A percentile compares a stretch with the other conserved stretches of the same genome.
phyloP scores from a whole-genome alignment of 2,888 invertebrate species.

The Ametastegia equiseti region DNA sequence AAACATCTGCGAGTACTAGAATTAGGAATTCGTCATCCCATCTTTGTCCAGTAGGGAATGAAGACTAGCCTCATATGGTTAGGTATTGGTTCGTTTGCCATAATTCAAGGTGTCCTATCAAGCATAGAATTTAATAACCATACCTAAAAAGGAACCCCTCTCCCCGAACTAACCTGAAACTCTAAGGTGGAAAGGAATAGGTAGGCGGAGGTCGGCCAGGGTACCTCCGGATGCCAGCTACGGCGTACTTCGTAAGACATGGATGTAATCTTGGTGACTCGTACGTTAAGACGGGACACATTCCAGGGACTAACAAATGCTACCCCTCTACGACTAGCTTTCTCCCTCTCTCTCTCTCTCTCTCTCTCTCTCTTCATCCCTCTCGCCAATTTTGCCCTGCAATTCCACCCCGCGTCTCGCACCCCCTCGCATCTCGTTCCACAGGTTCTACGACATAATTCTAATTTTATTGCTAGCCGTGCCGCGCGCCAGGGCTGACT shows the following conservation, averaged over 20 bases:
- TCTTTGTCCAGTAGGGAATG: not conserved
- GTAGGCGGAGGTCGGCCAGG: constrained; percentile 52
- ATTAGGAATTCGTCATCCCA: not conserved
- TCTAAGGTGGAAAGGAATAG: constrained; percentile 7
- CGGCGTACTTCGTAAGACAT: constrained; percentile 61
- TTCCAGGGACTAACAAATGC: constrained; percentile 73
- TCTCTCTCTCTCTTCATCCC: constrained; percentile 34
- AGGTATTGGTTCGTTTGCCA: constrained; percentile 40
- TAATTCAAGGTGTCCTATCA: constrained; percentile 29
- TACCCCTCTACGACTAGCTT: constrained; percentile 53
- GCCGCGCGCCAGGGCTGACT: constrained; percentile 59
- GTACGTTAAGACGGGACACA: constrained; percentile 72
- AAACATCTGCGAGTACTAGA: not conserved
- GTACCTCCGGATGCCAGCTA: constrained; percentile 40
- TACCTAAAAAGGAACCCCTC: constrained; percentile 43
- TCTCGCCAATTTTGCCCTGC: constrained; percentile 31
- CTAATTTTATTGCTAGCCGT: constrained; percentile 73
- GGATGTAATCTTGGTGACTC: constrained; percentile 74
- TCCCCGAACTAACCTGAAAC: not conserved
- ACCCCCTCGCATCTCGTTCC: constrained; percentile 44
- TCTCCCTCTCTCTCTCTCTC: constrained; percentile 42
- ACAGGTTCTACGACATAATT: constrained; percentile 68
- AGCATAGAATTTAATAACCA: constrained; percentile 70
- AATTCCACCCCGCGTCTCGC: constrained; percentile 10
- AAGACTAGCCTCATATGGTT: constrained; percentile 7